Percentiles rank a stretch among this genome's conserved stretches.
These are phyloP conservation scores for Piprites chloris DNA, from an alignment of 2,113 vertebrate species.

Conservation along the genomic window DNA sequence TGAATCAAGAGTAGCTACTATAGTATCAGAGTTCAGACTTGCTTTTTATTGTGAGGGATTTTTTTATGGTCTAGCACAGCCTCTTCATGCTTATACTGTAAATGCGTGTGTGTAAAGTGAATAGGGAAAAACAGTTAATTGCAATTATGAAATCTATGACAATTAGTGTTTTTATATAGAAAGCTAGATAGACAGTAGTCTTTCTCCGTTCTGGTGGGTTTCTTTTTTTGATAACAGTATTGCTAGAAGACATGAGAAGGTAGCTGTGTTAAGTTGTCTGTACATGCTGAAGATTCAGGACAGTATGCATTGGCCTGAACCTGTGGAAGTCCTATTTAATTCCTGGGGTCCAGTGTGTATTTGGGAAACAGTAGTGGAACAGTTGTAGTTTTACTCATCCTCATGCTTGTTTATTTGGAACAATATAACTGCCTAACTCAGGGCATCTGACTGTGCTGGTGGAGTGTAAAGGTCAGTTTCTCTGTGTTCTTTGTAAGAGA, in stretches of 20 bases:
- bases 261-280: background rate
- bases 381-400: background rate
- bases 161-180: background rate
- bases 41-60: background rate
- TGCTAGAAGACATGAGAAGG: background rate
- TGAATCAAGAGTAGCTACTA: background rate
- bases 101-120: background rate
- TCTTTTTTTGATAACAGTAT: background rate
- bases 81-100: background rate
- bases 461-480: background rate
- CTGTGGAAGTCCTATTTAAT: background rate
- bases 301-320: background rate
- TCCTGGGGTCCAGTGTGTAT: background rate
- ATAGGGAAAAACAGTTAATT: background rate
- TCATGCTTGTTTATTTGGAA: background rate
- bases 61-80: background rate
- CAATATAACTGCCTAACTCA: background rate
- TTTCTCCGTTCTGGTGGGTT: background rate
- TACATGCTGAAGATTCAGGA: background rate
- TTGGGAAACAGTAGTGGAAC: background rate
- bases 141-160: background rate
- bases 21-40: background rate
- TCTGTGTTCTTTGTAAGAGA: background rate
- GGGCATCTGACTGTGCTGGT: background rate
- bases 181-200: background rate